Evolutionary conservation across 2,113 vertebrate species (phyloP).

Genomic region (Pristiophorus japonicus): DNA sequence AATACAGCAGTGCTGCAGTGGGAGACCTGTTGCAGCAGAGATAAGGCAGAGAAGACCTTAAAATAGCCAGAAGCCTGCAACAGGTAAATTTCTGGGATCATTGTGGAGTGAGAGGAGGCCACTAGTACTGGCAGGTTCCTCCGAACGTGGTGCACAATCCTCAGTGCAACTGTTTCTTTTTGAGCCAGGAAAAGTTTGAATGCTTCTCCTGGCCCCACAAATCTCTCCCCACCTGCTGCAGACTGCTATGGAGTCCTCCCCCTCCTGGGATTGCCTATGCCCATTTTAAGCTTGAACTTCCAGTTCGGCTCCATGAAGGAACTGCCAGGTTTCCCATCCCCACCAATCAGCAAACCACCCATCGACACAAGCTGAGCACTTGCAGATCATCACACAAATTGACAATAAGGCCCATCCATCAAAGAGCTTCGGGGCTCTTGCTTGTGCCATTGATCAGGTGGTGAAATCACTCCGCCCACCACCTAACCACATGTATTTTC

Average conservation of each 20-base stretch:
- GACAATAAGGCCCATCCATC: not conserved
- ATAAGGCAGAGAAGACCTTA: not conserved
- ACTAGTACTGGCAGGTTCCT: not conserved
- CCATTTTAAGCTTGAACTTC: not conserved
- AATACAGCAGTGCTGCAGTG: too few relatives aligned
- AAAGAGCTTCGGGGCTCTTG: not conserved
- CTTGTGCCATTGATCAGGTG: not conserved
- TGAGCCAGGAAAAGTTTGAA: not conserved
- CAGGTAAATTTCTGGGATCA: not conserved
- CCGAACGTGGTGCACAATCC: too few relatives aligned
- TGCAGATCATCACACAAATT: not conserved
- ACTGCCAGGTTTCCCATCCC: too few relatives aligned
- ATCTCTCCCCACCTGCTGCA: not conserved
- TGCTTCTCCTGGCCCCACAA: not conserved
- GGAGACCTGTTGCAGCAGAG: not conserved
- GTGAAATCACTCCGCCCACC: not conserved
- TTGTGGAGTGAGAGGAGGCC: not conserved
- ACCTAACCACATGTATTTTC: not conserved
- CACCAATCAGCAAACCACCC: not conserved
- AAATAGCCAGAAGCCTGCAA: not conserved
- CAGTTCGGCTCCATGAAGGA: not conserved
- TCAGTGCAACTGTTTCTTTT: not conserved
- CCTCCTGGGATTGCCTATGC: not conserved
- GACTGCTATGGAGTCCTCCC: not conserved
- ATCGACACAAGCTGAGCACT: not conserved